Conservation (phyloP, 2,888 invertebrate genomes). For the Arctia plantaginis region DNA sequence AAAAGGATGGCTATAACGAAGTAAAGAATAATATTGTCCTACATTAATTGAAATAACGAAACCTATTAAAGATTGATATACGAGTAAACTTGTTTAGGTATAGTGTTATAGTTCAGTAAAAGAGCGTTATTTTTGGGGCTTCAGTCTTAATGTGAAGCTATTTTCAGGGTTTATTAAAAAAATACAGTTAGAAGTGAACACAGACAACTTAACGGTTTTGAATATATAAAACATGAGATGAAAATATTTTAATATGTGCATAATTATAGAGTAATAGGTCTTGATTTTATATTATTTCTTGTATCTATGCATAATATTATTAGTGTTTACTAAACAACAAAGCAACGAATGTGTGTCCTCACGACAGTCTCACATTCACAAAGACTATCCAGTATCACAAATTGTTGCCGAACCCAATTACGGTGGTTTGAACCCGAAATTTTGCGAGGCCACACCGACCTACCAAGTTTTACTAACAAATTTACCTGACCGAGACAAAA, state of each 20-base stretch:
- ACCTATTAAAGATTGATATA: neutral
- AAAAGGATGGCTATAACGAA: neutral
- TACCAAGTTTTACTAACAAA: slow-evolving; percentile 59
- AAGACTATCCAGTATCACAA: slow-evolving; percentile 59
- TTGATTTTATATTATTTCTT: too few relatives aligned
- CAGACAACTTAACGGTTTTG: too few relatives aligned
- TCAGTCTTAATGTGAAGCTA: neutral
- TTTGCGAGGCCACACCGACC: slow-evolving; percentile 50
- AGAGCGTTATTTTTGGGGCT: neutral
- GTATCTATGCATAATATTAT: neutral
- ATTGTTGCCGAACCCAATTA: slow-evolving; percentile 77
- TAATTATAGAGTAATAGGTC: too few relatives aligned
- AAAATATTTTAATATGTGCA: neutral
- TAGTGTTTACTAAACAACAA: slow-evolving; percentile 44
- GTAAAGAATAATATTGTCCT: neutral
- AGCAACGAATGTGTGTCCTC: slow-evolving; percentile 50
- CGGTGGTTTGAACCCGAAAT: slow-evolving; percentile 59
- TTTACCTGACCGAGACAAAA: slow-evolving; percentile 55
- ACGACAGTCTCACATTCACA: slow-evolving; percentile 44
- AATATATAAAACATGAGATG: neutral
- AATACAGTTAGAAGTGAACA: too few relatives aligned
- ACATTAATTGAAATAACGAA: neutral
- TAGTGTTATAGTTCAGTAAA: neutral
- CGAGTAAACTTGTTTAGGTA: neutral
- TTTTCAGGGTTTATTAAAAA: neutral